phyloP scores from a whole-genome alignment of 37 sponge, comb jelly and placozoan species.

The Axinella damicornis region DNA sequence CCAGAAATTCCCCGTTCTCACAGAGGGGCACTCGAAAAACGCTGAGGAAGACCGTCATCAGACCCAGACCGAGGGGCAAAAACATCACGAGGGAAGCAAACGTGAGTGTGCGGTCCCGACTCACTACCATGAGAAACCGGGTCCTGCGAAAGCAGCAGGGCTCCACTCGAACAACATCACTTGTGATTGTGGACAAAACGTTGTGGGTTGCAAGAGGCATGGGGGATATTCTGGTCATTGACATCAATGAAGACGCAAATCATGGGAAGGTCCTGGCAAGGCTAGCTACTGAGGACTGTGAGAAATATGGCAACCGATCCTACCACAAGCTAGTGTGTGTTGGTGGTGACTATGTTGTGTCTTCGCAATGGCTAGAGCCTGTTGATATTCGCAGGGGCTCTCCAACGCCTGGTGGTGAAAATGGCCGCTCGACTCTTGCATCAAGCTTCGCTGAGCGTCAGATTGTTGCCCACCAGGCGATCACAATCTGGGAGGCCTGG shows the following conservation, averaged over 20 bases:
- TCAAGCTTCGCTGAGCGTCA: neutral
- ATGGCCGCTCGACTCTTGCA: neutral
- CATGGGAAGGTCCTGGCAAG: slow-evolving; percentile 76
- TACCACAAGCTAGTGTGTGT: slow-evolving; percentile 71
- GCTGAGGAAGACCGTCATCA: slow-evolving; percentile 9
- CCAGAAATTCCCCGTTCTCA: slow-evolving; percentile 39
- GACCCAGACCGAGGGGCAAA: slow-evolving; percentile 22
- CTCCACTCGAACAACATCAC: slow-evolving; percentile 81
- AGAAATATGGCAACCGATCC: slow-evolving; percentile 81
- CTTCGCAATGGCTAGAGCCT: slow-evolving; percentile 85
- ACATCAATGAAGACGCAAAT: slow-evolving; percentile 35
- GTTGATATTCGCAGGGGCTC: slow-evolving; percentile 26
- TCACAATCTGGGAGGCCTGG: slow-evolving; percentile 86
- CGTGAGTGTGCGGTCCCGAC: neutral
- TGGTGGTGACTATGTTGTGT: slow-evolving; percentile 73
- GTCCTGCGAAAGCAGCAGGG: slow-evolving; percentile 59
- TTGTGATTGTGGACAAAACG: slow-evolving; percentile 77
- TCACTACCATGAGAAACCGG: slow-evolving; percentile 20
- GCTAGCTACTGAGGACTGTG: slow-evolving; percentile 70
- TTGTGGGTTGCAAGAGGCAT: slow-evolving; percentile 92
- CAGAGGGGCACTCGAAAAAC: slow-evolving; percentile 44
- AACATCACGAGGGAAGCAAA: slow-evolving; percentile 30
- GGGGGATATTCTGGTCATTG: slow-evolving; percentile 87
- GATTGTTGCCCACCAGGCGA: slow-evolving; percentile 46
- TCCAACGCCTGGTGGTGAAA: neutral